Evolutionary conservation across 2,113 vertebrate genomes (phyloP), one percentile per base, ranked within the genome.

Genomic region (Condylura cristata): DNA sequence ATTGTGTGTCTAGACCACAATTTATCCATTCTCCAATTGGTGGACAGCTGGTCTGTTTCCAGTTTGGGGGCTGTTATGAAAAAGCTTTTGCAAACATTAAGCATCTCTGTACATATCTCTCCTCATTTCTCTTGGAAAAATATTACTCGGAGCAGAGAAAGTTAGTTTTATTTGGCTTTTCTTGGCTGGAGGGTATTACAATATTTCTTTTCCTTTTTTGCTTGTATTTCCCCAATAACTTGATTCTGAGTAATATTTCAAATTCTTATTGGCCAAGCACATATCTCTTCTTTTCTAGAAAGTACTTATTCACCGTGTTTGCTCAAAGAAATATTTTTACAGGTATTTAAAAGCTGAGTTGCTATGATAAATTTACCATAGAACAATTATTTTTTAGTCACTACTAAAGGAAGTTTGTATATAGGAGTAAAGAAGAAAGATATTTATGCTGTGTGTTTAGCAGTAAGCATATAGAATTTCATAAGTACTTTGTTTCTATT

Each of bases 381-480:
- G 61, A 74, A 60, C 53, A 87, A 51, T 93, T 78, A 68, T 72
- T 83, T 80, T 17, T 68, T 48, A 68, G 6, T 86, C n/a, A 92
- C 32, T n/a, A 63, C 8, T 61, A 3, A 41, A 4, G 2, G 13
- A 87, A 87, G 8, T 28, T 66, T 79, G 3, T 48, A 26, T 58
- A 39, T 34, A 70, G 2, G 10, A n/a, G 34, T 32, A 41, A 70
- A 51, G 44, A 48, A 44, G 28, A 63, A 82, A 71, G 10, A 32
- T 78, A 48, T 44, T 92, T 32, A n/a, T 30, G 4, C 7, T 48
- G 39, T 41, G 3, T 28, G 30, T 76, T 91, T 95, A 48, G 44
- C 90, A 86, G 61, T 95, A 61, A 79, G 86, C 75, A 65, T 79
- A 76, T 63, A 53, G 60, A n/a, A 74, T 51, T 93, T 88, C 2